A percentile compares a stretch with the other conserved stretches of the same genome.
phyloP scores from a whole-genome alignment of 1,140 invertebrate genomes.

The Drosophila kohkoa region DNA sequence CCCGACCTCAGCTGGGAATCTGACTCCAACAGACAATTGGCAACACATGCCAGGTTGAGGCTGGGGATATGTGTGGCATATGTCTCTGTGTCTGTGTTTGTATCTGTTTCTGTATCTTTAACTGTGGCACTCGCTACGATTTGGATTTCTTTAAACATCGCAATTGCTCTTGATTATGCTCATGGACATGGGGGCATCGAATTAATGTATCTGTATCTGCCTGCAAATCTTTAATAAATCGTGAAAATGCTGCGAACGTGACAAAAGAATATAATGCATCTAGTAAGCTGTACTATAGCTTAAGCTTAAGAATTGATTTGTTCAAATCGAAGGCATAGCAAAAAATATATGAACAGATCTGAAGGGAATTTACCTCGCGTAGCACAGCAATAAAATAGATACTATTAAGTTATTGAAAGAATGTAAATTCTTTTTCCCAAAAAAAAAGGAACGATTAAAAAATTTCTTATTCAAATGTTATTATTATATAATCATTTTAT shows the following conservation, averaged over 20 bases:
- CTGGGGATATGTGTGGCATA: slow-evolving; percentile 62
- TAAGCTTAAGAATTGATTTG: neutral
- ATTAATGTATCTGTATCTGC: slow-evolving; percentile 30
- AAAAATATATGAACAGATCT: neutral
- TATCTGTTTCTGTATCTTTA: slow-evolving; percentile 18
- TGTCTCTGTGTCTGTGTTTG: slow-evolving; percentile 30
- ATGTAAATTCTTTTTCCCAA: too few species aligned
- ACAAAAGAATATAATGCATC: slow-evolving; percentile 39
- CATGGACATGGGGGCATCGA: slow-evolving; percentile 33
- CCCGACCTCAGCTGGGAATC: slow-evolving; percentile 23
- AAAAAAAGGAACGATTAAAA: too few species aligned
- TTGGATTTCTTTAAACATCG: slow-evolving; percentile 27
- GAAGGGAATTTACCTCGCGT: too few species aligned
- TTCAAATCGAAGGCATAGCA: neutral
- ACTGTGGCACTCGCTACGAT: slow-evolving; percentile 42
- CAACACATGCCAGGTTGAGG: slow-evolving; percentile 33
- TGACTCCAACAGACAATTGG: slow-evolving; percentile 16
- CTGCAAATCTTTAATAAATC: slow-evolving; percentile 70
- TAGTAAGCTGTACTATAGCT: neutral
- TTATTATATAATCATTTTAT: too few species aligned
- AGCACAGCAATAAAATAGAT: too few species aligned
- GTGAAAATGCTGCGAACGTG: slow-evolving; percentile 66
- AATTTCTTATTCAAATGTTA: too few species aligned
- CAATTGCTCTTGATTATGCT: slow-evolving; percentile 65
- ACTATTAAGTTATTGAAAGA: too few species aligned